phyloP scores from a whole-genome alignment of 2,888 invertebrate genomes.

The Mythimna ferrago region DNA sequence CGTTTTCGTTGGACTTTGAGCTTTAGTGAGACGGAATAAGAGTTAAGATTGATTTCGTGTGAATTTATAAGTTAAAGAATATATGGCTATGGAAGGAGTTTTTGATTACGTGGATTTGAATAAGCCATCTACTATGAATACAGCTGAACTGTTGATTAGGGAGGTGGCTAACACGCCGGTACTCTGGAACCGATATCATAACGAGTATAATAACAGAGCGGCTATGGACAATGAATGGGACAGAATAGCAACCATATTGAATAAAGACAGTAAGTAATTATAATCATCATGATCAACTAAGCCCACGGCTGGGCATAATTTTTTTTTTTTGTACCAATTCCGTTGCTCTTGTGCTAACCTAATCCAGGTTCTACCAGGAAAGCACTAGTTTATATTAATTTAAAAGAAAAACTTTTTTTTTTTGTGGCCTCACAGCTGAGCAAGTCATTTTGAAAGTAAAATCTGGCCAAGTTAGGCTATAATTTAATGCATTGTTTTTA shows the following conservation, averaged over 20 bases:
- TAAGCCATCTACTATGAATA: conserved; percentile 31
- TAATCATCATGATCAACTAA: not conserved
- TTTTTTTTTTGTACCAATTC: not conserved
- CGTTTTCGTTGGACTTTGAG: conserved; percentile 3
- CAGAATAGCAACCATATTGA: conserved; percentile 36
- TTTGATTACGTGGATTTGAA: conserved; percentile 7
- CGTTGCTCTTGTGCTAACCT: not conserved
- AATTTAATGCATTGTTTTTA: too few species aligned
- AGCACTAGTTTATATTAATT: too few species aligned
- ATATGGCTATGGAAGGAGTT: not conserved
- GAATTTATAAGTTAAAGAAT: not conserved
- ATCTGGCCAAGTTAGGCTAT: too few species aligned
- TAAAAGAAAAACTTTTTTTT: not conserved
- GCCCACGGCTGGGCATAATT: not conserved
- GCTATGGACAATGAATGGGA: conserved; percentile 61
- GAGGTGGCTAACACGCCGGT: conserved; percentile 62
- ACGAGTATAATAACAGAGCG: conserved; percentile 52
- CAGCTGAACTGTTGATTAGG: conserved; percentile 51
- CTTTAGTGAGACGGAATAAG: not conserved
- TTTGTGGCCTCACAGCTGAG: not conserved
- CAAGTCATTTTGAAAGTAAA: not conserved
- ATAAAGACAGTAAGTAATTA: conserved; percentile 59
- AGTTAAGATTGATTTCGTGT: not conserved
- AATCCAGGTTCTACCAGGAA: not conserved
- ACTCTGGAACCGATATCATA: conserved; percentile 63